Percentiles rank a stretch among this genome's conserved stretches.
phyloP scores from a whole-genome alignment of 2,113 vertebrate genomes.

The Crotalus viridis region DNA sequence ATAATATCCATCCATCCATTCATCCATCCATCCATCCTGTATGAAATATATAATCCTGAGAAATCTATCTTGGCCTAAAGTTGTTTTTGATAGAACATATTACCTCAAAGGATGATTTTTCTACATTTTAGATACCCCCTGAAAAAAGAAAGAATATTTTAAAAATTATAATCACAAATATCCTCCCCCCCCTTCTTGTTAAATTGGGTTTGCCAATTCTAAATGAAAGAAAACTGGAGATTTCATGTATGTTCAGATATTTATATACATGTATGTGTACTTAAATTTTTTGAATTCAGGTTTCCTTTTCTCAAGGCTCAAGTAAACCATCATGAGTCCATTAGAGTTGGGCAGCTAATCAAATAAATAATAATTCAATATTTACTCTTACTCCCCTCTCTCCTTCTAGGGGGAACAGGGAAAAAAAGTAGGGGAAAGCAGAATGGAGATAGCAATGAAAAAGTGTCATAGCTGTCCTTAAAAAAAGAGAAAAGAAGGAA shows the following conservation, averaged over 20 bases:
- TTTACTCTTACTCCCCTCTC: not conserved
- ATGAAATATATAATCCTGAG: constrained; percentile 21
- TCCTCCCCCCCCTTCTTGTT: not conserved
- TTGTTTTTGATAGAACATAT: not conserved
- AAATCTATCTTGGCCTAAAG: constrained; percentile 24
- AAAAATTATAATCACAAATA: not conserved
- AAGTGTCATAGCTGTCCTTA: not conserved
- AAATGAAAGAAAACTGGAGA: not conserved
- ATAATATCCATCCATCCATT: not conserved
- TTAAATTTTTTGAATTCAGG: not conserved
- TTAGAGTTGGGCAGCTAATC: not conserved
- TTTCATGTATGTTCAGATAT: not conserved
- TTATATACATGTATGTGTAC: not conserved
- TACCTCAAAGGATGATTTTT: not conserved
- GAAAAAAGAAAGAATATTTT: not conserved
- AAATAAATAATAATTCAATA: not conserved
- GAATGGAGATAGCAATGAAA: not conserved
- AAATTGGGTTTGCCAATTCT: not conserved
- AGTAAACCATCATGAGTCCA: not conserved
- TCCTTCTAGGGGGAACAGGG: not conserved
- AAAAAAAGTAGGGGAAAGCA: not conserved
- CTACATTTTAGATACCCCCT: not conserved
- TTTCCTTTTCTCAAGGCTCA: not conserved
- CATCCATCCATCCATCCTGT: not conserved
- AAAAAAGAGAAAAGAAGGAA: fast-evolving